Evolutionary conservation across 2,797 vertebrate genomes (phyloP).

Genomic region (Poeciliopsis presidionis): DNA sequence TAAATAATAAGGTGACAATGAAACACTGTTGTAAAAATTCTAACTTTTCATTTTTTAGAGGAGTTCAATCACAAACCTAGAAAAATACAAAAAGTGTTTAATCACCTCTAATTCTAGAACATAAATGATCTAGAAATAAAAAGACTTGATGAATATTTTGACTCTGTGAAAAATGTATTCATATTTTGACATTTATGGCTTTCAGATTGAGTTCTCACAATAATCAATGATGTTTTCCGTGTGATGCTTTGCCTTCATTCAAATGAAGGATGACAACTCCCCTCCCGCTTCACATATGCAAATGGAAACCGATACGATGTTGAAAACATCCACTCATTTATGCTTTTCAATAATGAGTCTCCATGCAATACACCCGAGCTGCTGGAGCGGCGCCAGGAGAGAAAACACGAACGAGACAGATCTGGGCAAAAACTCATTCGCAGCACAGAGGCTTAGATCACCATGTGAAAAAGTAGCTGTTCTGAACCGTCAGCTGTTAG

Average conservation of each 20-base stretch:
- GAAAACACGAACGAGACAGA: slow-evolving; percentile 59
- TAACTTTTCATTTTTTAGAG: neutral
- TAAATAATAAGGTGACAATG: neutral
- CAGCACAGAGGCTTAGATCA: slow-evolving; percentile 62
- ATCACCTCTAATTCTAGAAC: neutral
- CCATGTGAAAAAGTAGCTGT: slow-evolving; percentile 61
- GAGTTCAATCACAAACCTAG: neutral
- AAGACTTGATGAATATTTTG: neutral
- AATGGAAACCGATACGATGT: slow-evolving; percentile 27
- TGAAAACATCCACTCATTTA: slow-evolving; percentile 38
- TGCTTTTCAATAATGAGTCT: slow-evolving; percentile 55
- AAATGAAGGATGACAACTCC: slow-evolving; percentile 1
- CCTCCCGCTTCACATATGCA: slow-evolving; percentile 12
- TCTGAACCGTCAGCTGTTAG: slow-evolving; percentile 58
- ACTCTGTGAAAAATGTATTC: no score
- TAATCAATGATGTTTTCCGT: neutral
- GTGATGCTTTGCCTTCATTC: neutral
- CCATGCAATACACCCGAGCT: slow-evolving; percentile 36
- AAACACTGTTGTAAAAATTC: neutral
- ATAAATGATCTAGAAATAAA: neutral
- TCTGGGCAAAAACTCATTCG: slow-evolving; percentile 45
- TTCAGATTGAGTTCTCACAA: neutral
- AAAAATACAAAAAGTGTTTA: neutral
- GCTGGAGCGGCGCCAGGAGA: slow-evolving; percentile 58
- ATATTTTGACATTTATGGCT: neutral